A percentile compares a stretch with the other conserved stretches of the same genome.
Conservation (phyloP, 2,113 vertebrate species). For the Clarias gariepinus region DNA sequence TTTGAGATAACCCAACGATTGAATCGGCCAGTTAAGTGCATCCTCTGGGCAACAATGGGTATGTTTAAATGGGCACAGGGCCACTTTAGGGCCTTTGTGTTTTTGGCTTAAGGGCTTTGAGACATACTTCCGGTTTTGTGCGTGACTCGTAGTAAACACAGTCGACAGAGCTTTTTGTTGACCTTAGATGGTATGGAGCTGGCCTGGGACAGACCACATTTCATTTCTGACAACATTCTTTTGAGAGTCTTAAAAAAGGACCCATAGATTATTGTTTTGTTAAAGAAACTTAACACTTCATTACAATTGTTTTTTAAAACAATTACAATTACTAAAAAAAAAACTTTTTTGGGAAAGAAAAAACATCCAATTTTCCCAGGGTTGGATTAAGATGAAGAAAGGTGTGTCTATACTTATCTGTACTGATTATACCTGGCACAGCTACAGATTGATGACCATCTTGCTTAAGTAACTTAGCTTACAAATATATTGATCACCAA, state of each 20-base stretch:
- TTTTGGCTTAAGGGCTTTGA: conserved; percentile 61
- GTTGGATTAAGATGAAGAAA: background rate
- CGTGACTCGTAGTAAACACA: conserved; percentile 55
- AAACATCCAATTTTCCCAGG: background rate
- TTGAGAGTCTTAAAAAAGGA: background rate
- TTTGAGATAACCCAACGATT: conserved; percentile 48
- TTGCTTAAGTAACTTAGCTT: background rate
- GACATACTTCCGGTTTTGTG: conserved; percentile 60
- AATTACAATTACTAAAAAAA: no score
- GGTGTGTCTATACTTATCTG: background rate
- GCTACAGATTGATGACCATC: background rate
- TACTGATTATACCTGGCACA: background rate
- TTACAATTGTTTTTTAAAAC: background rate
- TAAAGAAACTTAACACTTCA: background rate
- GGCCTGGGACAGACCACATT: conserved; percentile 1
- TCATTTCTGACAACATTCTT: conserved; percentile 8
- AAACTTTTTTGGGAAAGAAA: background rate
- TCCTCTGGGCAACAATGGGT: conserved; percentile 48
- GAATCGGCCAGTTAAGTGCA: conserved; percentile 49
- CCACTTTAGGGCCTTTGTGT: conserved; percentile 50
- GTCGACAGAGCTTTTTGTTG: conserved; percentile 57
- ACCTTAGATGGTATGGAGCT: conserved; percentile 57
- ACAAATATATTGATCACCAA: no score
- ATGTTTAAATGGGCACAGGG: conserved; percentile 25
- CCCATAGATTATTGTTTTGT: background rate